Percentiles rank a stretch among this genome's conserved stretches.
These are phyloP conservation scores for Orientallactaga sibirica DNA, from an alignment of 2,797 vertebrate species.

Conservation along the genomic window DNA sequence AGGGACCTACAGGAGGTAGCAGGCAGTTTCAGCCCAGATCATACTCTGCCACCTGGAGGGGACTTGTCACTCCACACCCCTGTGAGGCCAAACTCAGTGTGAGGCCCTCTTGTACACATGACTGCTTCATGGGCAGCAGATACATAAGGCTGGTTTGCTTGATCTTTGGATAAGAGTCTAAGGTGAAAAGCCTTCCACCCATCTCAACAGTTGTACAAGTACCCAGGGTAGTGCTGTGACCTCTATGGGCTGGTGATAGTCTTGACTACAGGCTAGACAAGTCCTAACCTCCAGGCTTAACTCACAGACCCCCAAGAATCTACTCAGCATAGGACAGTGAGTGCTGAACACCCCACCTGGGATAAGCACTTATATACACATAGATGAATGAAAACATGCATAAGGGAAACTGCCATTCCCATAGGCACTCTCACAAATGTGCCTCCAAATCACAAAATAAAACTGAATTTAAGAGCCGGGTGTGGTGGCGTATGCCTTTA, in stretches of 20 bases:
- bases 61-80: background rate
- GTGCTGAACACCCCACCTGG: too few relatives aligned
- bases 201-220: background rate
- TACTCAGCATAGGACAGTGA: too few relatives aligned
- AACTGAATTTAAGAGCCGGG: background rate
- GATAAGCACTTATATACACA: background rate
- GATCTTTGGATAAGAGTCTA: accelerated
- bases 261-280: too few relatives aligned
- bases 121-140: background rate
- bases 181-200: background rate
- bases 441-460: background rate
- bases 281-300: background rate
- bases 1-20: background rate
- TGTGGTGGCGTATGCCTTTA: too few relatives aligned
- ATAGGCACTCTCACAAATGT: background rate
- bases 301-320: too few relatives aligned
- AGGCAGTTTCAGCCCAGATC: background rate
- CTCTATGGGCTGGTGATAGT: background rate
- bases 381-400: too few relatives aligned
- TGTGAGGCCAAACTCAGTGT: background rate
- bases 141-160: accelerated
- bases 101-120: background rate
- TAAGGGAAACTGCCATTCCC: too few relatives aligned
- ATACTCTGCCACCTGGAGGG: background rate
- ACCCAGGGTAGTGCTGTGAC: background rate